Evolutionary conservation across 2,113 vertebrate genomes (phyloP).

Genomic region (Elachura formosa): DNA sequence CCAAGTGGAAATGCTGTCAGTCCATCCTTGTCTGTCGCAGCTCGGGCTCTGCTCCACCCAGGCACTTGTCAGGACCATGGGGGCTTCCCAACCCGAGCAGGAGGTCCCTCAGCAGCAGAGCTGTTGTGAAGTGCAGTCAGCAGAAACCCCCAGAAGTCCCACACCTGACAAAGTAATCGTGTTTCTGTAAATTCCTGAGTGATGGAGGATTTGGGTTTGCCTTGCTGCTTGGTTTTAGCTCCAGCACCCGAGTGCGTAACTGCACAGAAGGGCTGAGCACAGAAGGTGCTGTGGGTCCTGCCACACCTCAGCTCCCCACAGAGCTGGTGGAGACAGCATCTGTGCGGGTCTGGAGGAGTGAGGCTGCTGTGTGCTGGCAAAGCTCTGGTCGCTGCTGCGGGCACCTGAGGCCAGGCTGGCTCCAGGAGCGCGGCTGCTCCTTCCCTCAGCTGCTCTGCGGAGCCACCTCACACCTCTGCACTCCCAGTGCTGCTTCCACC

Average conservation of each 20-base stretch:
- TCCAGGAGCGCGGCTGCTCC: accelerated
- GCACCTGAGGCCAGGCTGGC: not conserved
- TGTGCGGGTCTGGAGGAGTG: not conserved
- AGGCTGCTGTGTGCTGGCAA: not conserved
- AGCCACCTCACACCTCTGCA: accelerated
- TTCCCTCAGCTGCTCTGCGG: not conserved
- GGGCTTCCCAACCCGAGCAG: not conserved
- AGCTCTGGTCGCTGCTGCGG: not conserved
- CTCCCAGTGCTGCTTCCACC: not conserved
- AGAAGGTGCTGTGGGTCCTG: not conserved
- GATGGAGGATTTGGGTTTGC: not conserved
- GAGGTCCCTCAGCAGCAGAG: not conserved
- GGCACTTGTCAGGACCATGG: accelerated
- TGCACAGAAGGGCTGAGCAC: not conserved
- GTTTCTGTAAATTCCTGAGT: not conserved
- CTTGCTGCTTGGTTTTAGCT: not conserved
- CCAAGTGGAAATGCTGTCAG: not conserved
- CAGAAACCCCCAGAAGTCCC: not conserved
- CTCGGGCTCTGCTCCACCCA: not conserved
- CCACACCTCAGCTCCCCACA: not conserved
- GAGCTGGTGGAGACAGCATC: not conserved
- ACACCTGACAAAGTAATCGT: not conserved
- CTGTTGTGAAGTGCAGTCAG: not conserved
- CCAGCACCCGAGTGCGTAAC: accelerated
- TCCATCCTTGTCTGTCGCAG: not conserved